phyloP scores from a whole-genome alignment of 2,113 vertebrate genomes.

The Melanerpes aurifrons region DNA sequence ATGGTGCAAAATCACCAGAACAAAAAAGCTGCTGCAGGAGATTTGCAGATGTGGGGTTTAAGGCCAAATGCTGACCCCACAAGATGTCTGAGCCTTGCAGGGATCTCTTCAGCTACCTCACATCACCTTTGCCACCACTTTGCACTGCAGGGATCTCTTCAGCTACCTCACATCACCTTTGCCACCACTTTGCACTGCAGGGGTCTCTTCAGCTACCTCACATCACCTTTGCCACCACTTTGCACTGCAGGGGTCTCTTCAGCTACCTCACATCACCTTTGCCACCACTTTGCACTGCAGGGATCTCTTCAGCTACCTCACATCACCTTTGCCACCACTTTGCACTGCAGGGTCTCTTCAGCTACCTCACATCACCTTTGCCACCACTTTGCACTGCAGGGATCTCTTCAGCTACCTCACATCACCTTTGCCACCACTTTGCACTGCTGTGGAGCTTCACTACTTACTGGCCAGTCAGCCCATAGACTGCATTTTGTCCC shows the following conservation, averaged over 20 bases:
- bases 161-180: background rate
- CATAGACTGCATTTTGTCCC: background rate
- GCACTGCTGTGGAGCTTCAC: background rate
- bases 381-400: background rate
- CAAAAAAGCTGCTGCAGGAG: background rate
- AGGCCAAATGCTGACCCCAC: background rate
- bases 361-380: background rate
- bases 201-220: background rate
- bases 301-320: background rate
- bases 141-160: background rate
- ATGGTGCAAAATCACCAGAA: background rate
- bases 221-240: background rate
- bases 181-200: background rate
- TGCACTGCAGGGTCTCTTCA: background rate
- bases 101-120: background rate
- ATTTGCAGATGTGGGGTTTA: background rate
- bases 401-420: background rate
- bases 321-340: background rate
- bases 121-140: background rate
- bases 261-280: background rate
- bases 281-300: background rate
- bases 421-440: background rate
- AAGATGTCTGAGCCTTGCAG: background rate
- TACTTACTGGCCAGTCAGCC: background rate
- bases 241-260: background rate